Conservation (phyloP, 2,113 vertebrate genomes). For the Lanius ludovicianus region DNA sequence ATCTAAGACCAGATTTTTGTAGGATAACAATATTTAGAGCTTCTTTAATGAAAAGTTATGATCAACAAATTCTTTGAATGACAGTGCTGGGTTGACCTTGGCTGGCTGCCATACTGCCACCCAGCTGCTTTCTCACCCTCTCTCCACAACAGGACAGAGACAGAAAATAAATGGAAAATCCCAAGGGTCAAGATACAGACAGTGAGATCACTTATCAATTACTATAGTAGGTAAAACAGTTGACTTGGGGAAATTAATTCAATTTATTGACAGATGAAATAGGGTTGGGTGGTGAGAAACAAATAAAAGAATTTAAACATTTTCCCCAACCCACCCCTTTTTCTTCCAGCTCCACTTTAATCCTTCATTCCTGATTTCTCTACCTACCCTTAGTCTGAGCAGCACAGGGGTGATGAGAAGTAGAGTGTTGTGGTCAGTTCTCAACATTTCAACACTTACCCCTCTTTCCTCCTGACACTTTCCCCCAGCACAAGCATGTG, state of each 20-base stretch:
- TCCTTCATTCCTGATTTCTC: not conserved
- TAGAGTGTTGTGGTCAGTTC: not conserved
- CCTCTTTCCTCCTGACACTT: not conserved
- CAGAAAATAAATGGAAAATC: not conserved
- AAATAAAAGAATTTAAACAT: not conserved
- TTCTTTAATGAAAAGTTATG: not conserved
- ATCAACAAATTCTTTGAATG: not conserved
- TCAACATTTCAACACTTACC: fast-evolving
- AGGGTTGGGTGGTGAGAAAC: not conserved
- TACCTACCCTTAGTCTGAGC: not conserved
- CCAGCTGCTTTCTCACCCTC: not conserved
- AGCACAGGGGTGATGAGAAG: not conserved
- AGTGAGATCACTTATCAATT: not conserved
- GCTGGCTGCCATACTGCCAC: not conserved
- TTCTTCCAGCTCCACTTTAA: not conserved
- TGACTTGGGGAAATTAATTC: not conserved
- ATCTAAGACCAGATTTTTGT: not conserved
- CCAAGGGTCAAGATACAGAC: not conserved
- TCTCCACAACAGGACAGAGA: not conserved
- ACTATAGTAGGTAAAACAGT: not conserved
- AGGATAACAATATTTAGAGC: not conserved
- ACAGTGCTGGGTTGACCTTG: not conserved
- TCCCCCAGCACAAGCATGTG: not conserved
- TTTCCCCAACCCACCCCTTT: not conserved
- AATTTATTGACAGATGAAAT: not conserved